These are phyloP conservation scores for Belgica antarctica DNA, from an alignment of 2,888 invertebrate genomes.

Conservation along the genomic window DNA sequence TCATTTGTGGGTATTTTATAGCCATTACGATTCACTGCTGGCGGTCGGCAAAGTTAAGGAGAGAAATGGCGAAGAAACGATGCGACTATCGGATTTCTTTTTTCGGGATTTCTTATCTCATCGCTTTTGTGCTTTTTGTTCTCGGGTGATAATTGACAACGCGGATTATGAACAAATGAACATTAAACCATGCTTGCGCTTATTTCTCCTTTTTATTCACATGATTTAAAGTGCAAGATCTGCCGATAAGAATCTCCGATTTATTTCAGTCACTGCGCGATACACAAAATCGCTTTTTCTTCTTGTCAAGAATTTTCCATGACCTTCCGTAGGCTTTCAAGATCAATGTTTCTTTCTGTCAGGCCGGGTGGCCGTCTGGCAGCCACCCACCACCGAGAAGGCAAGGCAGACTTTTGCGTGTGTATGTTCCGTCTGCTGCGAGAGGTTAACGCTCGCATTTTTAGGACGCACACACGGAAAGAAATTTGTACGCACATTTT, in stretches of 20 bases:
- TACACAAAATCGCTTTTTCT: not conserved
- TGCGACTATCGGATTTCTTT: not conserved
- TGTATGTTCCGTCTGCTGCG: slow-evolving; percentile 30
- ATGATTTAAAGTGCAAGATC: slow-evolving; percentile 32
- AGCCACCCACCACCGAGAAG: slow-evolving; percentile 29
- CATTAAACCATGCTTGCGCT: slow-evolving; percentile 31
- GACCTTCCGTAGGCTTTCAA: slow-evolving; percentile 38
- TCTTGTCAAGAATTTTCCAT: not conserved
- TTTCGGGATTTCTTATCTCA: slow-evolving; percentile 15
- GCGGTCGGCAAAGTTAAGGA: slow-evolving; percentile 29
- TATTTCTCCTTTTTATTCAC: not conserved
- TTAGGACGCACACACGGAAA: not conserved
- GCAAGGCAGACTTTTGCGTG: slow-evolving; percentile 22
- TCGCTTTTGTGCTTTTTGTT: slow-evolving; percentile 15
- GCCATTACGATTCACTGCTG: slow-evolving; percentile 26
- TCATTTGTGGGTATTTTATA: slow-evolving; percentile 41
- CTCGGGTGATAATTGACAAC: slow-evolving; percentile 42
- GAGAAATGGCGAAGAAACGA: slow-evolving; percentile 17
- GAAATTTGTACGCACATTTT: slow-evolving; percentile 39
- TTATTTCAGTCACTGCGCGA: not conserved
- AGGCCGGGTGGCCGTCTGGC: no score
- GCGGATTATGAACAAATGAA: slow-evolving; percentile 41
- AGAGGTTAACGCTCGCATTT: slow-evolving; percentile 28
- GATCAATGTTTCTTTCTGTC: slow-evolving; percentile 20
- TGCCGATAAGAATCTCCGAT: slow-evolving; percentile 13